phyloP scores from a whole-genome alignment of 2,797 vertebrate species.

The Graptemys geographica region DNA sequence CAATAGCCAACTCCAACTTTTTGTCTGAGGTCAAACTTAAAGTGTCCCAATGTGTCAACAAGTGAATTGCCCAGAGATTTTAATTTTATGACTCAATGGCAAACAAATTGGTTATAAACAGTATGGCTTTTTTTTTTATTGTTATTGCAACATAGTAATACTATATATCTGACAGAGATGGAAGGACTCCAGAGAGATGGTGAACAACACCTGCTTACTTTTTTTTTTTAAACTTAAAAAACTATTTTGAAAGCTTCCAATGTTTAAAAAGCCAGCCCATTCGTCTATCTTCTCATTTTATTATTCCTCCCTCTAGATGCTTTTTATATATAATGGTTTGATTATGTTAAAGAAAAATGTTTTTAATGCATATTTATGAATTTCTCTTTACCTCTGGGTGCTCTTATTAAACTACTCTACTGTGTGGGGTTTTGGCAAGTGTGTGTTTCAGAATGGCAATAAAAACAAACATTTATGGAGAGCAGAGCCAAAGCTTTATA shows the following conservation, averaged over 20 bases:
- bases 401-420: background rate
- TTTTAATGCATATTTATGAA: background rate
- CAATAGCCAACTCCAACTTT: background rate
- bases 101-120: background rate
- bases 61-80: conserved; percentile 16
- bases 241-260: background rate
- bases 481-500: background rate
- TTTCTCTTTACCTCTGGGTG: background rate
- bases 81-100: conserved; percentile 20
- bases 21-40: background rate
- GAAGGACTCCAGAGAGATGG: background rate
- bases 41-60: conserved; percentile 11
- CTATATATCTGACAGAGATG: background rate
- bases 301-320: background rate
- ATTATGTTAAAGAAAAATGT: background rate
- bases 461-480: fast-evolving
- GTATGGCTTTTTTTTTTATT: background rate
- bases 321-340: background rate
- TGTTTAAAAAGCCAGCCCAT: background rate
- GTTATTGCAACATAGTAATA: background rate
- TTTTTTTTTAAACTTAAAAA: background rate
- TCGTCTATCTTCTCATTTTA: background rate
- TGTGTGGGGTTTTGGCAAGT: background rate
- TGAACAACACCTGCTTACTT: background rate
- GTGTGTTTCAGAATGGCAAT: background rate